Evolutionary conservation across 2,888 invertebrate genomes (phyloP), one percentile per base, ranked within the genome.

Genomic region (Ophion costatus): DNA sequence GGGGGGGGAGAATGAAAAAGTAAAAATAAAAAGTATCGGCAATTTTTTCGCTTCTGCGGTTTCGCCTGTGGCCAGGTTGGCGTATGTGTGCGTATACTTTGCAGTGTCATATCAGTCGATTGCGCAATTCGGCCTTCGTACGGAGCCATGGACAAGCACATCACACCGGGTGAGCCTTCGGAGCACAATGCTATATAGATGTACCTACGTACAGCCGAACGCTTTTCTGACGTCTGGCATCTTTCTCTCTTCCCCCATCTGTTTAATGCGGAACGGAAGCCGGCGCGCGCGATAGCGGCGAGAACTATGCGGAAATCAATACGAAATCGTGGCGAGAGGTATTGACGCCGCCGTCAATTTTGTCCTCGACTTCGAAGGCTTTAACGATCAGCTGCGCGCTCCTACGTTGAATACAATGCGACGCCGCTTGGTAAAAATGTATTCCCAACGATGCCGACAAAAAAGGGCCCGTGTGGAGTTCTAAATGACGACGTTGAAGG

Each of bases 111-210:
- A 45, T 71, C 61, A 56, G 38, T 80, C 67, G 17, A 84, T 84
- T 84, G 71, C 83, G 83, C 83, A 84, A 84, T 45, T 66, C 66
- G 57, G 76, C 83, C 83, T 80, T 84, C 80, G 67, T 42, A 77
- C 20, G 24, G 67, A 73, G 33, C 71, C 66, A 80, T 59, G 59
- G 66, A 71, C 80, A 70, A 66, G 64, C 57, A 83, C 61, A n/a
- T 77, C 51, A 51, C 51, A 51, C 17, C 67, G 56, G 38, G 42
- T 42, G 42, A 67, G 61, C 80, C 83, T 84, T 80, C 67, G 61
- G n/a, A 70, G 57, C 59, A 56, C 29, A 38, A 67, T 67, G 24
- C 74, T 24, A 17, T 17, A 24, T 24, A 45, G 42, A 63, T 14
- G 38, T 24, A 22, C 29, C 11, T 11, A 17, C 56, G 64, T 5